Conservation (phyloP, 2,797 vertebrate genomes). For the Xenops minutus region DNA sequence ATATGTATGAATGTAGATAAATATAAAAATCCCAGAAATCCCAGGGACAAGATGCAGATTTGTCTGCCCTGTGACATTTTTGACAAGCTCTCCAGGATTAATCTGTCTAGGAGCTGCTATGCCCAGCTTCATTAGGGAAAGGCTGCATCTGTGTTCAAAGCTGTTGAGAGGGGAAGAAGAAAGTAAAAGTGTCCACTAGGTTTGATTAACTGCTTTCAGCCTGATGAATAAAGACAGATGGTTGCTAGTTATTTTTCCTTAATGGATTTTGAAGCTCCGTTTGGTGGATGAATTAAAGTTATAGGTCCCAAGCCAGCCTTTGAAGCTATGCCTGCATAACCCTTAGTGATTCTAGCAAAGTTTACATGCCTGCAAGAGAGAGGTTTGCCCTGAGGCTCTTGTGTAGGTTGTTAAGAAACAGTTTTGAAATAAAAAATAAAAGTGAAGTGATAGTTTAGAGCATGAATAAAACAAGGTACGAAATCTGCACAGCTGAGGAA, state of each 20-base stretch:
- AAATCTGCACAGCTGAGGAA: neutral
- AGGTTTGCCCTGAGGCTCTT: neutral
- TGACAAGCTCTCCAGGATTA: constrained; percentile 52
- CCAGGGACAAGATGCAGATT: neutral
- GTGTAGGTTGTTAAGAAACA: neutral
- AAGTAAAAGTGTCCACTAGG: constrained; percentile 71
- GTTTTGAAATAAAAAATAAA: constrained; percentile 14
- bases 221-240: constrained; percentile 70
- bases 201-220: constrained; percentile 68
- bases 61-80: constrained; percentile 41
- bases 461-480: constrained; percentile 19
- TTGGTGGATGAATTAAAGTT: constrained; percentile 60
- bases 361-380: neutral
- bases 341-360: neutral
- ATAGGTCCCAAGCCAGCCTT: constrained; percentile 49
- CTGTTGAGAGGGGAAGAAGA: constrained; percentile 64
- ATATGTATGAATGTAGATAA: neutral
- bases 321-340: constrained; percentile 7
- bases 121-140: constrained; percentile 70
- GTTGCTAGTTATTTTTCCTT: constrained; percentile 65
- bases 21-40: neutral
- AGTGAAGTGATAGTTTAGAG: constrained; percentile 1
- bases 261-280: constrained; percentile 52
- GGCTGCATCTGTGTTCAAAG: constrained; percentile 73
- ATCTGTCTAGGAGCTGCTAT: constrained; percentile 44